Conservation (phyloP, 2,888 invertebrate genomes). For the Mactromeris polynyma region DNA sequence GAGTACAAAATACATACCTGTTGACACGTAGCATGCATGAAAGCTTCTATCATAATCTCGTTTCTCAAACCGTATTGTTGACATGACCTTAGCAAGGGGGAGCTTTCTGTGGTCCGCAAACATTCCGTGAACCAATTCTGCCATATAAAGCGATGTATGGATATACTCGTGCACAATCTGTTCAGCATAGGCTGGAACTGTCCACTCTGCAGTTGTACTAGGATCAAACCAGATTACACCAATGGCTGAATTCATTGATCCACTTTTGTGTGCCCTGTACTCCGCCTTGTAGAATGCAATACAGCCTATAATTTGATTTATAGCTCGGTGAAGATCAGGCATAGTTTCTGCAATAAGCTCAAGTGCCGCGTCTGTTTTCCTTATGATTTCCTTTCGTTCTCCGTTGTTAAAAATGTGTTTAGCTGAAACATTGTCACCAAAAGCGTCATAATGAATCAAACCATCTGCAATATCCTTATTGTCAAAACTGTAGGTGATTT, state of each 20-base stretch:
- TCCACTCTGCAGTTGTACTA: neutral
- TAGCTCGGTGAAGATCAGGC: constrained; percentile 21
- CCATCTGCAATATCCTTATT: neutral
- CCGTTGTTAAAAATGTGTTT: neutral
- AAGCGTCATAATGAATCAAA: neutral
- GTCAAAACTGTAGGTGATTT: neutral
- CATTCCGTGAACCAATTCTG: constrained; percentile 35
- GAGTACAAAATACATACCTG: constrained; percentile 21
- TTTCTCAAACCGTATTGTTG: constrained; percentile 2
- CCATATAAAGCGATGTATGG: constrained; percentile 27
- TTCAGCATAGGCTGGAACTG: constrained; percentile 30
- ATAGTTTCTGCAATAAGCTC: constrained; percentile 21
- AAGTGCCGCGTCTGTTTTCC: constrained; percentile 24
- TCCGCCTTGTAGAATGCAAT: constrained; percentile 27
- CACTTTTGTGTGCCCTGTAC: neutral
- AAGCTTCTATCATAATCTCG: constrained; percentile 31
- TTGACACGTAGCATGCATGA: constrained; percentile 27
- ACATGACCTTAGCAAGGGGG: constrained; percentile 8
- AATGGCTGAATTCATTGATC: constrained; percentile 24
- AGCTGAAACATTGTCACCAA: neutral
- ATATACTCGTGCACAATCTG: constrained; percentile 39
- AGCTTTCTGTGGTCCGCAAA: constrained; percentile 6
- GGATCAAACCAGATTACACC: constrained; percentile 30
- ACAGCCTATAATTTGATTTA: constrained; percentile 26
- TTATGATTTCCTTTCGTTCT: neutral